Percentiles rank a stretch among this genome's conserved stretches.
Conservation (phyloP, 1,140 invertebrate genomes). For the Diachasmimorpha longicaudata region DNA sequence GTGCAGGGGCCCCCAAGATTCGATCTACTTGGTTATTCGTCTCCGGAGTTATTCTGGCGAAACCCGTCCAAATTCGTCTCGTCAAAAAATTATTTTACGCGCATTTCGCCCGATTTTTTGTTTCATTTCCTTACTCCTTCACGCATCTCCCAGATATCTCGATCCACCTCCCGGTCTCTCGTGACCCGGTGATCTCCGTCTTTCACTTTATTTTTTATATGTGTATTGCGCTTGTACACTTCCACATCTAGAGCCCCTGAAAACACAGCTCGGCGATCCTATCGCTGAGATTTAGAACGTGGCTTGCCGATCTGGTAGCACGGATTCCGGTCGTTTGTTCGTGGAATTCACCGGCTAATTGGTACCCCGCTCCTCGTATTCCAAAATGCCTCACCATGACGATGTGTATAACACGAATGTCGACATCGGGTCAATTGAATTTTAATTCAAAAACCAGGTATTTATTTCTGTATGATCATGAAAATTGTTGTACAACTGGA, state of each 20-base stretch:
- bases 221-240: background rate
- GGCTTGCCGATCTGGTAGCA: slow-evolving; percentile 39
- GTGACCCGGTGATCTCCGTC: background rate
- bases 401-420: background rate
- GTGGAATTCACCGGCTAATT: slow-evolving; percentile 40
- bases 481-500: background rate
- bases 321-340: slow-evolving; percentile 40
- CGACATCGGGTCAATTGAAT: background rate
- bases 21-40: slow-evolving; percentile 49
- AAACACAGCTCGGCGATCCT: slow-evolving; percentile 29
- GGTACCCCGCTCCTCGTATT: slow-evolving; percentile 17
- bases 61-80: slow-evolving; percentile 41
- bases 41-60: slow-evolving; percentile 38
- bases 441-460: slow-evolving; percentile 1
- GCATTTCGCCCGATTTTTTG: slow-evolving; percentile 10
- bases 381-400: background rate
- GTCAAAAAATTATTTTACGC: slow-evolving; percentile 37
- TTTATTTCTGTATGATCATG: background rate
- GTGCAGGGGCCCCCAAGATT: slow-evolving; percentile 32
- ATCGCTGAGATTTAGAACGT: slow-evolving; percentile 40
- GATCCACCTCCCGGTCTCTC: background rate
- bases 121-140: slow-evolving; percentile 8
- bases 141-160: slow-evolving; percentile 4
- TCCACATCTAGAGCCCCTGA: background rate
- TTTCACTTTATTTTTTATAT: background rate